Base-by-base conservation (phyloP, 2,888 invertebrate species). In the Plagiodera versicolora region DNA sequence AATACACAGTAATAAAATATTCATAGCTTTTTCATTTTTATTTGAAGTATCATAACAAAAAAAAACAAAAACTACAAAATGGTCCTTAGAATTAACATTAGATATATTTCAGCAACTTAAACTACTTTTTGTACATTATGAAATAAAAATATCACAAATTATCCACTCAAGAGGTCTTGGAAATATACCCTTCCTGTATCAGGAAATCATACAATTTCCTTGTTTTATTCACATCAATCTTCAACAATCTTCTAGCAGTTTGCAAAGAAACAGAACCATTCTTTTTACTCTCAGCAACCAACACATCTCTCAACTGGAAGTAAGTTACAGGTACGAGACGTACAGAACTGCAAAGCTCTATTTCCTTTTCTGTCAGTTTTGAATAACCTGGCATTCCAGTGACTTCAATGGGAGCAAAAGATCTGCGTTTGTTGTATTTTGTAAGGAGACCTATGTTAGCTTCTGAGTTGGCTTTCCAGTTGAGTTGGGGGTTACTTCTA, bases 211-310 rank as follows among this genome's bases (percentile, higher is more conserved):
- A 92, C 72, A 95, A 87, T 79, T 92, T 92, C 65, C 95, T 86
- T 0, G 95, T 96, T 79, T 92, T 92, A 79, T 95, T 95, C 1
- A 96, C 96, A 82, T 96, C 95, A 70, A 96, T 96, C 80, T 95
- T 95, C 39, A 95, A 85, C 47, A 95, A 83, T 46, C 85, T 85
- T 54, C 96, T 83, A 0, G 95, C 95, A 75, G 93, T 92, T 1
- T 92, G 87, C 63, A 96, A 81, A 63, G 89, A 85, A 5, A 96
- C 80, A 60, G 85, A 87, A 0, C 91, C 90, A 61, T 85, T 81
- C 77, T 91, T 94, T 63, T 87, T 84, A 78, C 90, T 91, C 76
- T 95, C 95, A 0, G 84, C 77, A 32, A 91, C 85, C 5, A 96
- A 80, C 50, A 88, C 82, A 39, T 86, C 85, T 72, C 92, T 91